Percentiles rank a stretch among this genome's conserved stretches.
These are phyloP conservation scores for Lynx canadensis DNA, from an alignment of 2,113 vertebrate genomes.

Conservation along the genomic window DNA sequence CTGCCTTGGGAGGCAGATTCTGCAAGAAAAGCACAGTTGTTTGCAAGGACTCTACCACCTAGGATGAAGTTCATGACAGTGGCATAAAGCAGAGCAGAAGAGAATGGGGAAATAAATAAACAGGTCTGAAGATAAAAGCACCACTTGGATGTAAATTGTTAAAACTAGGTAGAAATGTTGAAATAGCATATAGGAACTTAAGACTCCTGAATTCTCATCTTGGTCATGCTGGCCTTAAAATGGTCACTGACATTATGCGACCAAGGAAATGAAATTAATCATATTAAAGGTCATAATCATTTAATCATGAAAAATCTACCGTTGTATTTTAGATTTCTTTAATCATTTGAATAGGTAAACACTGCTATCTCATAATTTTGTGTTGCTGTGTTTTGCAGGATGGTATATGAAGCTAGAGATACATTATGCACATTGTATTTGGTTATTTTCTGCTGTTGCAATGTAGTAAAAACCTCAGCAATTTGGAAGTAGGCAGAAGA, in stretches of 20 bases:
- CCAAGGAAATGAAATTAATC: not conserved
- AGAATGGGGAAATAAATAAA: not conserved
- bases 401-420: not conserved
- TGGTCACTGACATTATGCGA: not conserved
- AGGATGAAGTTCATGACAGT: not conserved
- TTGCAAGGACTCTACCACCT: not conserved
- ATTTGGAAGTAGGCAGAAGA: not conserved
- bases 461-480: not conserved
- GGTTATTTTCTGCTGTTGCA: not conserved
- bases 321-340: not conserved
- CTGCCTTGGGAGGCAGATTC: not conserved
- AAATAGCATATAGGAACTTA: not conserved
- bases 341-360: not conserved
- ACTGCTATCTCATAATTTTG: not conserved
- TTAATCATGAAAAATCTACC: not conserved
- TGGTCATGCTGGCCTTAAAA: not conserved
- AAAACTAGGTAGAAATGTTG: not conserved
- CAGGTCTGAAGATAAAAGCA: not conserved
- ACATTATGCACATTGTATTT: not conserved
- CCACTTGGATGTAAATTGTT: not conserved
- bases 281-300: not conserved
- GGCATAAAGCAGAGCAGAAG: not conserved
- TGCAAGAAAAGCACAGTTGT: not conserved
- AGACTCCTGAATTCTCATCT: slow-evolving; percentile 10
- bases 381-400: not conserved